Percentiles rank a stretch among this genome's conserved stretches.
Conservation (phyloP, 1,140 invertebrate genomes). For the Bombus fervidus region DNA sequence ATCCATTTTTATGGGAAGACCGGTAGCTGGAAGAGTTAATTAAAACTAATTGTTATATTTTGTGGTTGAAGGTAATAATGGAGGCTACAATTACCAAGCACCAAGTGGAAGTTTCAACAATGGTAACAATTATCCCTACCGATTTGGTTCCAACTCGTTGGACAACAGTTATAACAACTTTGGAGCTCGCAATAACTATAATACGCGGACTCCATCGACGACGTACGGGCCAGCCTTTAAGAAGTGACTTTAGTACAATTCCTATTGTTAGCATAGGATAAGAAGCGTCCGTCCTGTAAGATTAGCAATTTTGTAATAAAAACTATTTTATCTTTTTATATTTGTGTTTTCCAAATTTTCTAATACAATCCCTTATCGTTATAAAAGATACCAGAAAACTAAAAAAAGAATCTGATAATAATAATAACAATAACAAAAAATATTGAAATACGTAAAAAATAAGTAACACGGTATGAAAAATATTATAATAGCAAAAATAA, state of each 20-base stretch:
- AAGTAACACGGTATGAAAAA: not conserved
- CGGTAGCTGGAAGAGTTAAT: not conserved
- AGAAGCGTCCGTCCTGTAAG: slow-evolving; percentile 19
- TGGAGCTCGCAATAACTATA: slow-evolving; percentile 72
- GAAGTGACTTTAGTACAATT: slow-evolving; percentile 72
- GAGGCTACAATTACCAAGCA: slow-evolving; percentile 70
- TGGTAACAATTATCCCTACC: slow-evolving; percentile 82
- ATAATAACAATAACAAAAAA: not conserved
- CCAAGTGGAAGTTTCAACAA: slow-evolving; percentile 64
- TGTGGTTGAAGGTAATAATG: slow-evolving; percentile 68
- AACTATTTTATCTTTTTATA: slow-evolving; percentile 21
- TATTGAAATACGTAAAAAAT: not conserved
- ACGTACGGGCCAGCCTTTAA: slow-evolving; percentile 83
- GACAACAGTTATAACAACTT: slow-evolving; percentile 80
- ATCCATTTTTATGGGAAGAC: not conserved
- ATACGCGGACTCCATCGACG: slow-evolving; percentile 73
- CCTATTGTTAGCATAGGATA: slow-evolving; percentile 44
- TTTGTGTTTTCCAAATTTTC: too few relatives aligned
- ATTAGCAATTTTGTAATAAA: slow-evolving; percentile 55
- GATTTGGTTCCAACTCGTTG: slow-evolving; percentile 80
- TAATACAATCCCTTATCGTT: not conserved
- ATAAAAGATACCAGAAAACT: not conserved
- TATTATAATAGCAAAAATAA: not conserved
- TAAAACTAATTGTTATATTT: not conserved
- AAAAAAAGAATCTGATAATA: not conserved